Evolutionary conservation across 2,113 vertebrate genomes (phyloP).

Genomic region (Rhinolophus ferrumequinum): DNA sequence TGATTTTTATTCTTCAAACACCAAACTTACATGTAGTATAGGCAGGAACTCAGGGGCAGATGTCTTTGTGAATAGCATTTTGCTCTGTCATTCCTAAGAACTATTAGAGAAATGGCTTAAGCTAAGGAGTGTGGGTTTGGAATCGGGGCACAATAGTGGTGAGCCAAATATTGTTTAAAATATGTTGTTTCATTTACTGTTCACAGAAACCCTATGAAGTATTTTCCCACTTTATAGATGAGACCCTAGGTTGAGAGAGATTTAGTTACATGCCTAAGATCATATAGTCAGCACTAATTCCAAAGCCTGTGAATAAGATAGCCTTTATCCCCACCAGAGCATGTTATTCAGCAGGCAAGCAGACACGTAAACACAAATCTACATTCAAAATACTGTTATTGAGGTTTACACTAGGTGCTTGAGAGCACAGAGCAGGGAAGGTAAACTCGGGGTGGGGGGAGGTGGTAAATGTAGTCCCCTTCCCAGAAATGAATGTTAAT

Average conservation of each 20-base stretch:
- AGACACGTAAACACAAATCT: not conserved
- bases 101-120: not conserved
- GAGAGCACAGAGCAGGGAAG: not conserved
- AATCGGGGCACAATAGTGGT: not conserved
- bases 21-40: not conserved
- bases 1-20: constrained; percentile 31
- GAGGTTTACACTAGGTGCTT: not conserved
- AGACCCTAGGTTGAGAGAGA: not conserved
- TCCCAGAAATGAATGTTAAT: not conserved
- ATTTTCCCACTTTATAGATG: constrained; percentile 17
- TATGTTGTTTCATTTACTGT: not conserved
- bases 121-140: not conserved
- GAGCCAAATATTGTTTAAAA: not conserved
- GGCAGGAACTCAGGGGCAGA: not conserved
- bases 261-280: not conserved
- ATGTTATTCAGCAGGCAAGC: not conserved
- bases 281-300: not conserved
- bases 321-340: not conserved
- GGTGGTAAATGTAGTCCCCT: not conserved
- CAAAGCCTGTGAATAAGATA: constrained; percentile 9
- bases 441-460: not conserved
- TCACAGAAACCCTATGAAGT: not conserved
- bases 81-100: not conserved
- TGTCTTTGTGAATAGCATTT: not conserved
- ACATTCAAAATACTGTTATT: not conserved